A percentile compares a stretch with the other conserved stretches of the same genome.
Evolutionary conservation across 2,888 invertebrate species (phyloP).

Genomic region (Phymatocera aterrima): DNA sequence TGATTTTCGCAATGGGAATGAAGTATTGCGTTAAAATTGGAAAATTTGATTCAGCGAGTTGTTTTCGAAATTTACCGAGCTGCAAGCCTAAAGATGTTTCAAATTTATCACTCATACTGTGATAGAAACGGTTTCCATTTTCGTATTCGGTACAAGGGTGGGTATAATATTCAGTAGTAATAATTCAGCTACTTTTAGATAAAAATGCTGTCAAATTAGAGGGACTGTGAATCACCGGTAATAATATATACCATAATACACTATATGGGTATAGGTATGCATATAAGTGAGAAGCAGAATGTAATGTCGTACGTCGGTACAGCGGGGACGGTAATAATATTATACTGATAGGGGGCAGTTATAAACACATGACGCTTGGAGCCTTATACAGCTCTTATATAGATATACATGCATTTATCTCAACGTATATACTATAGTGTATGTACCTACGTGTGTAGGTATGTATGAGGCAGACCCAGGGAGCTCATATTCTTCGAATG

Average conservation of each 20-base stretch:
- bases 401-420: constrained; percentile 56
- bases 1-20: not conserved
- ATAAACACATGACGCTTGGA: constrained; percentile 71
- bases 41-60: not conserved
- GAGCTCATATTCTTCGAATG: constrained; percentile 57
- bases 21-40: not conserved
- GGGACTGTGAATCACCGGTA: constrained; percentile 32
- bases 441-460: not conserved
- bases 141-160: too few species aligned
- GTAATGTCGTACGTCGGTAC: constrained; percentile 19
- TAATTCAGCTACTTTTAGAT: constrained; percentile 29
- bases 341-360: constrained; percentile 70
- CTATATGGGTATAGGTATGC: too few species aligned
- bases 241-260: constrained; percentile 40
- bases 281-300: constrained; percentile 45
- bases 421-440: constrained; percentile 37
- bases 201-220: constrained; percentile 44
- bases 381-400: constrained; percentile 67
- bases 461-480: constrained; percentile 43
- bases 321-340: constrained; percentile 68
- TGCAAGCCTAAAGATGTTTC: not conserved
- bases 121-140: not conserved
- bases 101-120: not conserved
- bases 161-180: constrained; percentile 18
- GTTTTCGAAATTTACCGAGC: not conserved